These are phyloP conservation scores for Sceloporus tristichus DNA, from an alignment of 2,113 vertebrate species.

Conservation along the genomic window DNA sequence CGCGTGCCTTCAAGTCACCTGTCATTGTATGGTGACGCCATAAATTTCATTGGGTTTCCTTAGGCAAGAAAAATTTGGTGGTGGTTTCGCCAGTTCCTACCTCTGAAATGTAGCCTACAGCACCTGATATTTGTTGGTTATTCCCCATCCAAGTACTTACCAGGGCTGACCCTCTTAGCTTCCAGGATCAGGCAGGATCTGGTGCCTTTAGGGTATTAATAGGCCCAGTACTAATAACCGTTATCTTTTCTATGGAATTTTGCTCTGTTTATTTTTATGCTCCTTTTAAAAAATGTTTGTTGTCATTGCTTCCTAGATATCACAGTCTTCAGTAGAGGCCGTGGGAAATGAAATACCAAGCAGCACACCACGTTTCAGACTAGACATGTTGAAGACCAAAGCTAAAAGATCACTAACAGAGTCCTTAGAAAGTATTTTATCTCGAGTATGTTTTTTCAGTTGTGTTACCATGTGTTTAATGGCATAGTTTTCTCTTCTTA, in stretches of 20 bases:
- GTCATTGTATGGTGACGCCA: no score
- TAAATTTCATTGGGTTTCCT: no score
- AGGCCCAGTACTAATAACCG: background rate
- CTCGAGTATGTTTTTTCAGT: slow-evolving; percentile 72
- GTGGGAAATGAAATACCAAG: slow-evolving; percentile 76
- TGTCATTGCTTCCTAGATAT: slow-evolving; percentile 56
- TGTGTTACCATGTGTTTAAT: slow-evolving; percentile 24
- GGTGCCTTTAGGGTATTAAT: no score
- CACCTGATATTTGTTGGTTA: no score
- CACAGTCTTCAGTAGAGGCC: slow-evolving; percentile 74
- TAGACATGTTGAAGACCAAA: slow-evolving; percentile 91
- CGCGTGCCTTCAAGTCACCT: no score
- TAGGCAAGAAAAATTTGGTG: no score
- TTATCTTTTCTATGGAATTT: background rate
- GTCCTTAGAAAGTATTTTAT: slow-evolving; percentile 90
- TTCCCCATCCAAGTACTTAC: no score
- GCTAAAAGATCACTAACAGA: slow-evolving; percentile 93
- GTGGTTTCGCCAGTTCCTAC: no score
- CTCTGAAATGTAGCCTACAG: no score
- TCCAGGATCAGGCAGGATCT: no score
- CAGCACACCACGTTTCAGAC: slow-evolving; percentile 85
- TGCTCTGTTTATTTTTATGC: slow-evolving; percentile 29
- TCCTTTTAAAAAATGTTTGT: slow-evolving; percentile 4
- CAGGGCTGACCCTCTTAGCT: no score
- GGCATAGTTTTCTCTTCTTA: background rate